These are phyloP conservation scores for Drosophila tani DNA, from an alignment of 1,140 invertebrate genomes.

Conservation along the genomic window DNA sequence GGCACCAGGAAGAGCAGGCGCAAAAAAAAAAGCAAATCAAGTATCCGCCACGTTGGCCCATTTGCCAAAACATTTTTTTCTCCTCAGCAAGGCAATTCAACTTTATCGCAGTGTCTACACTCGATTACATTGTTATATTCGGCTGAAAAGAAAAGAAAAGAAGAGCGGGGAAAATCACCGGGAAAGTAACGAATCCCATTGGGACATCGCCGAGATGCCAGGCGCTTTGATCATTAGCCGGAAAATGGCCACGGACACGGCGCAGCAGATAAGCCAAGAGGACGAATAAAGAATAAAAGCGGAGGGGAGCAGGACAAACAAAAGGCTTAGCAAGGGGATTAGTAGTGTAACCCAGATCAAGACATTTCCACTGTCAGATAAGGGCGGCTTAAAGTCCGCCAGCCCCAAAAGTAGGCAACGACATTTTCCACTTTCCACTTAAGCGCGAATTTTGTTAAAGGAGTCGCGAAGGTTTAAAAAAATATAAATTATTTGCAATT, in stretches of 20 bases:
- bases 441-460: too few species aligned
- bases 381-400: slow-evolving; percentile 1
- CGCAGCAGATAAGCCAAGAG: slow-evolving; percentile 55
- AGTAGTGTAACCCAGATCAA: slow-evolving; percentile 53
- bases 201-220: slow-evolving; percentile 30
- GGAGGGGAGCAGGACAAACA: slow-evolving; percentile 32
- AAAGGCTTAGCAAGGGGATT: slow-evolving; percentile 61
- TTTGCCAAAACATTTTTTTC: slow-evolving; percentile 57
- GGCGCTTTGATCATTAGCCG: slow-evolving; percentile 72
- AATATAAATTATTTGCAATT: too few species aligned
- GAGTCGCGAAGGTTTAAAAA: too few species aligned
- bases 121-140: slow-evolving; percentile 75
- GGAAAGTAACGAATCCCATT: slow-evolving; percentile 31
- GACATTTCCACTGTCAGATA: slow-evolving; percentile 34
- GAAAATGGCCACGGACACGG: slow-evolving; percentile 58
- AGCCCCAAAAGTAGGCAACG: slow-evolving; percentile 41
- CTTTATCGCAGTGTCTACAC: slow-evolving; percentile 70
- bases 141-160: slow-evolving; percentile 30
- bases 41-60: slow-evolving; percentile 50
- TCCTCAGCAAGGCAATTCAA: slow-evolving; percentile 48
- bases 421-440: slow-evolving; percentile 9
- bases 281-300: slow-evolving; percentile 29
- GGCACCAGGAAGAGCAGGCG: background rate
- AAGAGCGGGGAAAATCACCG: slow-evolving; percentile 1
- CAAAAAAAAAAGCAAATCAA: slow-evolving; percentile 21